Percentiles rank a stretch among this genome's conserved stretches.
Evolutionary conservation across 2,113 vertebrate species (phyloP).

Genomic region (Eclectus roratus): DNA sequence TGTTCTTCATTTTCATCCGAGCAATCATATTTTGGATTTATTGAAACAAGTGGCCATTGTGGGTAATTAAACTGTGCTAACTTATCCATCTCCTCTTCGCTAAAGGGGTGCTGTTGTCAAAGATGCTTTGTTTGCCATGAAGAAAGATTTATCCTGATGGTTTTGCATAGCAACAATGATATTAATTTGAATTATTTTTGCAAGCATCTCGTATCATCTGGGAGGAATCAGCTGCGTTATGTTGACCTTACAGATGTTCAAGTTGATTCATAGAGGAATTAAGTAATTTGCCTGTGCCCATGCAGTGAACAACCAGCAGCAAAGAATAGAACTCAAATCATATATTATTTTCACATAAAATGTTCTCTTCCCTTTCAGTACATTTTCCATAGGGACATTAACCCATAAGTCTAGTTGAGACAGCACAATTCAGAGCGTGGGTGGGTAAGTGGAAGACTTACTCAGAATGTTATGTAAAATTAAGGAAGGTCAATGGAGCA

Average conservation of each 20-base stretch:
- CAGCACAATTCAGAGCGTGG: neutral
- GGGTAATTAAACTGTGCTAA: neutral
- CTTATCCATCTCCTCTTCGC: neutral
- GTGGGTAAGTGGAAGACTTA: neutral
- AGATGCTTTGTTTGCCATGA: neutral
- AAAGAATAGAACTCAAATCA: neutral
- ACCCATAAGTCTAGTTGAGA: neutral
- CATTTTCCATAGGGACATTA: neutral
- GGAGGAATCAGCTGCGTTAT: neutral
- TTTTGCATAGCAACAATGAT: conserved; percentile 5
- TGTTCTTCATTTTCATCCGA: neutral
- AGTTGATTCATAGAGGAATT: conserved; percentile 31
- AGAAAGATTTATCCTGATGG: neutral
- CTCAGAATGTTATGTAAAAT: neutral
- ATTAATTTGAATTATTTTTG: conserved; percentile 24
- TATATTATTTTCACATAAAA: neutral
- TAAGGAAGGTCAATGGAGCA: neutral
- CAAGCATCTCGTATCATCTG: conserved; percentile 2
- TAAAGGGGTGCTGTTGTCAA: neutral
- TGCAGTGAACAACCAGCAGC: conserved; percentile 21
- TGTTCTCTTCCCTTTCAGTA: neutral
- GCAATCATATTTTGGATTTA: neutral
- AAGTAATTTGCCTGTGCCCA: conserved; percentile 28
- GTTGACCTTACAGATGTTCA: conserved; percentile 57
- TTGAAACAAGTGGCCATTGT: neutral